Evolutionary conservation across 2,113 vertebrate species (phyloP).

Genomic region (Mohoua ochrocephala): DNA sequence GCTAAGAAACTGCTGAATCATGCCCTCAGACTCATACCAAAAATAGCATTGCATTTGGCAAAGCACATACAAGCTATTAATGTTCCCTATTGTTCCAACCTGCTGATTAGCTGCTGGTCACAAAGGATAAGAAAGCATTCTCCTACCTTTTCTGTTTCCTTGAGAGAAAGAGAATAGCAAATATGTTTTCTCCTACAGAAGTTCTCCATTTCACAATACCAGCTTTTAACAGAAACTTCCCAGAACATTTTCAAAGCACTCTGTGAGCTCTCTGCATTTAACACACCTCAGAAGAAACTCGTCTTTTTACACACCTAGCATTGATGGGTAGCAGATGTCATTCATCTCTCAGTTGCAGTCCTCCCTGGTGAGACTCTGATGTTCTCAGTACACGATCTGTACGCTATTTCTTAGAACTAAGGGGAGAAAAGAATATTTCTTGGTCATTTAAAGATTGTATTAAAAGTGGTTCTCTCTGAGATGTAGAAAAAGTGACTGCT

Average conservation of each 20-base stretch:
- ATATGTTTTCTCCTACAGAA: background rate
- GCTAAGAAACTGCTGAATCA: conserved; percentile 28
- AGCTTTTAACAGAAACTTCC: background rate
- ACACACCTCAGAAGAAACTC: background rate
- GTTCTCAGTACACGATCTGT: rapidly evolving
- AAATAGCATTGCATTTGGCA: background rate
- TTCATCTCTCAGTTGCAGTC: background rate
- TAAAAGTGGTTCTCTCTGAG: background rate
- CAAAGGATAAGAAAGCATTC: background rate
- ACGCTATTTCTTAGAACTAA: background rate
- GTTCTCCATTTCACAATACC: background rate
- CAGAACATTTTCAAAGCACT: background rate
- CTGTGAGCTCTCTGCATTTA: background rate
- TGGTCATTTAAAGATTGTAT: background rate
- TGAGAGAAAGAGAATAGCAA: background rate
- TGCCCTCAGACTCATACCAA: background rate
- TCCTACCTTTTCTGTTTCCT: background rate
- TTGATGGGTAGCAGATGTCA: background rate
- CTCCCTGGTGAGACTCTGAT: background rate
- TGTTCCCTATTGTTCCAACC: background rate
- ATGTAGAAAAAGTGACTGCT: background rate
- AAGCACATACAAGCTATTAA: background rate
- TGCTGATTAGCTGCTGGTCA: background rate
- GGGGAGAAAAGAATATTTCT: background rate
- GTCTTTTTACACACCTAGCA: background rate